phyloP scores from a whole-genome alignment of 2,797 vertebrate genomes.

The Pseudocheirus occidentalis region DNA sequence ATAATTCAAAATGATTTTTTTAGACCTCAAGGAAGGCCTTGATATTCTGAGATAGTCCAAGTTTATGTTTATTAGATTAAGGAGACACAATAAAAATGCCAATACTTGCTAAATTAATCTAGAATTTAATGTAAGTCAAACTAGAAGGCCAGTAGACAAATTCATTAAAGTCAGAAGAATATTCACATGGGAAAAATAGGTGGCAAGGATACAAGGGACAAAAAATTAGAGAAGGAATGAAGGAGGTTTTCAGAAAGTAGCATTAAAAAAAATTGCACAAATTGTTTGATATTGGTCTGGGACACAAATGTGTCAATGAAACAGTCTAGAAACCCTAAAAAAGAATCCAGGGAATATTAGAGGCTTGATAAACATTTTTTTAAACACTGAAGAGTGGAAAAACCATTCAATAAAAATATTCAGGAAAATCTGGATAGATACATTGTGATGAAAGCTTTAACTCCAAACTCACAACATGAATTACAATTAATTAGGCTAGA shows the following conservation, averaged over 20 bases:
- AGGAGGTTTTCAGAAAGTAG: background rate
- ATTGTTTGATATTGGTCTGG: too few relatives aligned
- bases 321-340: background rate
- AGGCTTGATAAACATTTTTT: background rate
- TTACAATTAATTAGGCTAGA: background rate
- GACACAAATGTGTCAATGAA: background rate
- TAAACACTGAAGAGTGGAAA: background rate
- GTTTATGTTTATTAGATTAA: background rate
- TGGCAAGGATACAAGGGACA: background rate
- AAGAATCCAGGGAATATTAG: background rate
- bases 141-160: background rate
- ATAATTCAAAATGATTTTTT: background rate
- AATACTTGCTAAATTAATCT: background rate
- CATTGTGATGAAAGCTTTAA: background rate
- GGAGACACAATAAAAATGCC: background rate
- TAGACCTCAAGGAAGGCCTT: background rate
- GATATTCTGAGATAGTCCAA: background rate
- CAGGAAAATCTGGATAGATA: background rate
- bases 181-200: background rate
- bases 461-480: background rate
- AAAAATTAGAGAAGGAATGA: background rate
- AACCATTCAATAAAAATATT: background rate
- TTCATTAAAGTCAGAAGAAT: background rate
- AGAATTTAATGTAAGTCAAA: background rate
- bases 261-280: background rate